phyloP scores from a whole-genome alignment of 2,797 vertebrate genomes.

The Petrocephalus sullivani region DNA sequence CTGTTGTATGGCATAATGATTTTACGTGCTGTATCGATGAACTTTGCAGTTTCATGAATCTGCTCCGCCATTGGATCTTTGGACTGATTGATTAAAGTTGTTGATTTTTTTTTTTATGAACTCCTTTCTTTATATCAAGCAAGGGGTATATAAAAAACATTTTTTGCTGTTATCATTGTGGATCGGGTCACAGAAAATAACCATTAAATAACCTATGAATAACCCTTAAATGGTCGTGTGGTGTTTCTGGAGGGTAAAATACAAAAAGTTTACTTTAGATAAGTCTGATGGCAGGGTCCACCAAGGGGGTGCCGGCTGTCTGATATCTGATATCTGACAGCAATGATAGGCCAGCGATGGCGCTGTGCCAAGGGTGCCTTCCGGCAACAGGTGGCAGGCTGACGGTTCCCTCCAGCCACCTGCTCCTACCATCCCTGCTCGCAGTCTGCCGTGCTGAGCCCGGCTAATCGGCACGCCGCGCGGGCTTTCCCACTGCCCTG shows the following conservation, averaged over 20 bases:
- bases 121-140: neutral
- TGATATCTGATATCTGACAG: neutral
- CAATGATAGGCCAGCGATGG: neutral
- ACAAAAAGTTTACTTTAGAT: neutral
- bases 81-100: neutral
- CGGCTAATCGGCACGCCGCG: neutral
- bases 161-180: neutral
- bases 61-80: neutral
- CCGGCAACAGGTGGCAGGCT: slow-evolving; percentile 3
- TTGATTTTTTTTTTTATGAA: neutral
- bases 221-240: neutral
- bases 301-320: neutral
- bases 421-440: neutral
- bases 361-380: neutral
- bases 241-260: neutral
- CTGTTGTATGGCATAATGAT: neutral
- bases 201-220: neutral
- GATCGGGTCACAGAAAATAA: neutral
- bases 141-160: neutral
- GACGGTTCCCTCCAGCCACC: neutral
- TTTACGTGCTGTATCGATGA: neutral
- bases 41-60: neutral
- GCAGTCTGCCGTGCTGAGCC: neutral
- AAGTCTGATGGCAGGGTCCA: neutral
- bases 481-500: neutral